These are phyloP conservation scores for Mellilla xanthometata DNA, from an alignment of 2,888 invertebrate species.

Conservation along the genomic window DNA sequence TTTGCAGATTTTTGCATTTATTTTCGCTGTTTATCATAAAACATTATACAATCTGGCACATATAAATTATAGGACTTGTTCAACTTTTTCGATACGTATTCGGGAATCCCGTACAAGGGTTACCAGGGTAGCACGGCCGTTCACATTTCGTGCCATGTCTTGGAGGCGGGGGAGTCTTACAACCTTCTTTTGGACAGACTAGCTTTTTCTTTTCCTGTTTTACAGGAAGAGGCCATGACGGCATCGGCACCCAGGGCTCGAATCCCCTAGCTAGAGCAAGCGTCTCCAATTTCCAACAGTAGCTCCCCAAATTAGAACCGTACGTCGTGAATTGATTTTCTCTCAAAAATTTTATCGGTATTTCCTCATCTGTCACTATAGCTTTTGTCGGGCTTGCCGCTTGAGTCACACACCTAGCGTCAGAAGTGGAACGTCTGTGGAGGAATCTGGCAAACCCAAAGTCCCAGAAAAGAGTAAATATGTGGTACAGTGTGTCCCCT, in stretches of 20 bases:
- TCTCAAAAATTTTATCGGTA: slow-evolving; percentile 15
- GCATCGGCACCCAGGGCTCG: slow-evolving; percentile 66
- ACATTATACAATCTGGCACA: neutral
- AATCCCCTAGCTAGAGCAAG: slow-evolving; percentile 43
- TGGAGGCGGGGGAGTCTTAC: slow-evolving; percentile 41
- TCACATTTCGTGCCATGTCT: slow-evolving; percentile 38
- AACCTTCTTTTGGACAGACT: slow-evolving; percentile 55
- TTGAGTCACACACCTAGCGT: neutral
- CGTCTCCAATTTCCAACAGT: slow-evolving; percentile 14
- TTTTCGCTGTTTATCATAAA: slow-evolving; percentile 48
- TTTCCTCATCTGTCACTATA: slow-evolving; percentile 20
- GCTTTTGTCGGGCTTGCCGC: neutral
- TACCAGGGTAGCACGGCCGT: neutral
- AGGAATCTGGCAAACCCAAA: neutral
- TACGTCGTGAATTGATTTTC: slow-evolving; percentile 4
- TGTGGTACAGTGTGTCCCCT: slow-evolving; percentile 14
- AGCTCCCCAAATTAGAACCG: slow-evolving; percentile 4
- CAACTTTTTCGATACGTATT: slow-evolving; percentile 24
- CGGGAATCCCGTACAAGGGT: slow-evolving; percentile 48
- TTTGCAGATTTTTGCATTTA: slow-evolving; percentile 30
- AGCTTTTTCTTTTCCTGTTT: slow-evolving; percentile 36
- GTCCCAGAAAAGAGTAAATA: neutral
- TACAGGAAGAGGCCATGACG: slow-evolving; percentile 54
- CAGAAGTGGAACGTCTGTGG: neutral
- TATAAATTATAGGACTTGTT: neutral